Percentiles rank a stretch among this genome's conserved stretches.
Conservation (phyloP, 37 sponge, comb jelly and placozoan species). For the Cliona cf. orientalis region DNA sequence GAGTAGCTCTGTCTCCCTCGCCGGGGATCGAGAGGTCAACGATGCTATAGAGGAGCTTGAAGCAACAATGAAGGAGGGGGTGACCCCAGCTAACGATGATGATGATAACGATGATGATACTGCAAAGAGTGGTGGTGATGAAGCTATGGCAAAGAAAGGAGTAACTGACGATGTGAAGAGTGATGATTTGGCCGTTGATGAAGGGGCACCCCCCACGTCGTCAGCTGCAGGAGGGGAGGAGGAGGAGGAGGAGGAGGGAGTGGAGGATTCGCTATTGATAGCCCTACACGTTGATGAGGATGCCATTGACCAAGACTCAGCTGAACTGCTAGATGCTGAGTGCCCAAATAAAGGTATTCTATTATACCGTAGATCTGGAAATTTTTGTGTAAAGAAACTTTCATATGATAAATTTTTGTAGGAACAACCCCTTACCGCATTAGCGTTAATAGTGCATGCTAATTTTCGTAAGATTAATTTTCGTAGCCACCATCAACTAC, state of each 20-base stretch:
- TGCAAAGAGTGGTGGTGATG: too few relatives aligned
- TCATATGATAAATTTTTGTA: too few relatives aligned
- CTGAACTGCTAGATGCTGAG: neutral
- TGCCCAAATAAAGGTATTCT: too few relatives aligned
- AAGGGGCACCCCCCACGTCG: neutral
- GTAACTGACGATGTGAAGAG: too few relatives aligned
- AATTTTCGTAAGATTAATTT: too few relatives aligned
- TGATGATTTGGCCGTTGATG: neutral
- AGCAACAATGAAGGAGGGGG: neutral
- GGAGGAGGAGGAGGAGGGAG: neutral
- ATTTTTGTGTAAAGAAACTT: too few relatives aligned
- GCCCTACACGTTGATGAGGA: conserved; percentile 10
- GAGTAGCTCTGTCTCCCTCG: neutral
- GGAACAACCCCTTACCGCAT: too few relatives aligned
- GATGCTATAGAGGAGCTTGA: neutral
- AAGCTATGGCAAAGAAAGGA: too few relatives aligned
- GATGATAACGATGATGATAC: neutral
- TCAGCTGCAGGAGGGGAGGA: neutral
- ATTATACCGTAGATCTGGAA: too few relatives aligned
- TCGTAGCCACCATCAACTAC: too few relatives aligned
- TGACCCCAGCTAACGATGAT: neutral
- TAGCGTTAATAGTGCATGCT: too few relatives aligned
- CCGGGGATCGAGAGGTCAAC: neutral
- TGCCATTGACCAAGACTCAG: neutral
- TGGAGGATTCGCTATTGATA: conserved; percentile 10